A percentile compares a stretch with the other conserved stretches of the same genome.
phyloP scores from a whole-genome alignment of 2,797 vertebrate species.

The Halcyon chelicuti region DNA sequence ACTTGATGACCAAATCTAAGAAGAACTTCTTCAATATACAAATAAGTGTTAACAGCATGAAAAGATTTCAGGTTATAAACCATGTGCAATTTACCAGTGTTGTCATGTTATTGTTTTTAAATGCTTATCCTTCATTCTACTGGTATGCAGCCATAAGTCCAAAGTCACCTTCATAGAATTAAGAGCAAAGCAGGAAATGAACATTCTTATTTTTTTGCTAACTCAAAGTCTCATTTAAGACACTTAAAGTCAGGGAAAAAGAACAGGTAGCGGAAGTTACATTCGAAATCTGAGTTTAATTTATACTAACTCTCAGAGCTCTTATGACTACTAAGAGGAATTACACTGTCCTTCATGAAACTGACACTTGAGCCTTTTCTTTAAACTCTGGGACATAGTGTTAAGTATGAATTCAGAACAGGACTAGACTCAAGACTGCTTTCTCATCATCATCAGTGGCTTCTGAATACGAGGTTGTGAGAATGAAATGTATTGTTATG shows the following conservation, averaged over 20 bases:
- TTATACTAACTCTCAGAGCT: not conserved
- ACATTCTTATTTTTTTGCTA: not conserved
- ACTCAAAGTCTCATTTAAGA: not conserved
- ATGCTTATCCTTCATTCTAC: not conserved
- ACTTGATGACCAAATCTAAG: conserved; percentile 1
- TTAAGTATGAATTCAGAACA: not conserved
- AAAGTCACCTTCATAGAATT: not conserved
- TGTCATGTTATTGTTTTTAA: not conserved
- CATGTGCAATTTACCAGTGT: fast-evolving
- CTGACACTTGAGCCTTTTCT: not conserved
- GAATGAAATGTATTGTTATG: not conserved
- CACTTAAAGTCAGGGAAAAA: not conserved
- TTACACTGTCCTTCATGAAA: not conserved
- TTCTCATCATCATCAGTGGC: not conserved
- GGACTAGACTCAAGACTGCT: not conserved
- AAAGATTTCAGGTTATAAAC: not conserved
- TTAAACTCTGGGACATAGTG: not conserved
- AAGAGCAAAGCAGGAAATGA: not conserved
- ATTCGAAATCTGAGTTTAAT: not conserved
- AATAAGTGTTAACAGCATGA: not conserved
- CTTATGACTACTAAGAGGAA: fast-evolving
- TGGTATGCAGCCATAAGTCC: not conserved
- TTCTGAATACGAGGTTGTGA: fast-evolving
- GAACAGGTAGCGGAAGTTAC: not conserved
- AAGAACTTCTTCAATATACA: not conserved